Base-by-base conservation (phyloP, 2,797 vertebrate genomes). In the Bradypodion pumilum region DNA sequence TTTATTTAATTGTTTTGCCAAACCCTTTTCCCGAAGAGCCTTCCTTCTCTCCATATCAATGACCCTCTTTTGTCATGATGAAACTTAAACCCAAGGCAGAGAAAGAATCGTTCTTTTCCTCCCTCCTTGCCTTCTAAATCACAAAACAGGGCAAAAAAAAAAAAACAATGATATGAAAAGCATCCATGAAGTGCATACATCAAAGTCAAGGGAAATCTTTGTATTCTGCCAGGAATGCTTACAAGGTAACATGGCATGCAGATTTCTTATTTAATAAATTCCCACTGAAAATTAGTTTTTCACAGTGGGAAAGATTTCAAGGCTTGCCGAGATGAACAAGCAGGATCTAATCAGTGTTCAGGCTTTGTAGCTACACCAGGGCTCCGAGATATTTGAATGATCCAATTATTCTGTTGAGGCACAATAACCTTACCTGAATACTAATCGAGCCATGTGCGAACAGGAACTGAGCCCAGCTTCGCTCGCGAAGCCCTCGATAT, bases 181-280 rank as follows among this genome's bases (percentile, higher is more conserved):
- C 65, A 88, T 82, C 90, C 89, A 81, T 89, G 87, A 94, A 94
- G 90, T 91, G 85, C 93, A 92, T 65, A 91, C 90, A 93, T 96
- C 95, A 94, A 95, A 96, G 94, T 94, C 87, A 89, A 94, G 92
- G 91, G 91, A 91, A 91, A 95, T 94, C 95, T 96, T 95, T 95
- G 92, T 94, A 95, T 95, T 95, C 95, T 2, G 3, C 87, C 72
- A 60, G 92, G 93, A 94, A 91, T 92, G 90, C 94, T 95, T 94
- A 91, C 94, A 93, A 95, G 94, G 95, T 95, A 96, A 96, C 95
- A 95, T 96, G 95, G 93, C 95, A 95, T 95, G 95, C 94, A 95
- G 95, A 96, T 96, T 96, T 95, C 95, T 96, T 96, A 96, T 96
- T 96, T 96, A 96, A 96, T 96, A 96, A 96, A 96, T 96, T 96